Evolutionary conservation across 2,888 invertebrate species (phyloP).

Genomic region (Seira ritae): DNA sequence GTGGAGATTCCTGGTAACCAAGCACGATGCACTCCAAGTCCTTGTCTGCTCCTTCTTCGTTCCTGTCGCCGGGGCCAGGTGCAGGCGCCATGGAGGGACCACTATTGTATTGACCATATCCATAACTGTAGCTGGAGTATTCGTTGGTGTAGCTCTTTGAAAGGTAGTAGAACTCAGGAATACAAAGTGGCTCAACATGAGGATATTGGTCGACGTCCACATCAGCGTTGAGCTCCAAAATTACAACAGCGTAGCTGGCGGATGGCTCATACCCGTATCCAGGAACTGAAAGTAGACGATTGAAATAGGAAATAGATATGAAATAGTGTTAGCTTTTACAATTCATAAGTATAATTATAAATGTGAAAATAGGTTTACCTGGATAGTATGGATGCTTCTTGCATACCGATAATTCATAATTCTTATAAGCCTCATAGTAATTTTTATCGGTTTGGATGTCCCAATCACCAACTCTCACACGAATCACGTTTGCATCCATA

Average conservation of each 20-base stretch:
- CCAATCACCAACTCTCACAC: conserved; percentile 71
- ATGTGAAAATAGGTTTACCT: conserved; percentile 59
- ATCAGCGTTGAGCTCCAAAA: conserved; percentile 70
- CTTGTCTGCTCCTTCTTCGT: conserved; percentile 69
- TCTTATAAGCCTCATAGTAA: conserved; percentile 71
- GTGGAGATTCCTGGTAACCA: conserved; percentile 70
- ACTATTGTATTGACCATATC: conserved; percentile 62
- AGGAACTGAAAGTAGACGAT: conserved; percentile 61
- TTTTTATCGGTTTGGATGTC: conserved; percentile 71
- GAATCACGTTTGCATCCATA: conserved; percentile 59
- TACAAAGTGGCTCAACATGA: conserved; percentile 70
- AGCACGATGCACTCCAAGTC: conserved; percentile 71
- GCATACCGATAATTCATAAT: conserved; percentile 70
- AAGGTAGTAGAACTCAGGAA: conserved; percentile 71
- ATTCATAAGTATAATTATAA: not conserved
- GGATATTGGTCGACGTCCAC: conserved; percentile 72
- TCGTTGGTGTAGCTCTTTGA: conserved; percentile 70
- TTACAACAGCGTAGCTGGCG: conserved; percentile 70
- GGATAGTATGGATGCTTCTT: conserved; percentile 72
- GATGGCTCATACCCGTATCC: conserved; percentile 61
- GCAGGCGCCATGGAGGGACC: not conserved
- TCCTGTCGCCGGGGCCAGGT: conserved; percentile 48
- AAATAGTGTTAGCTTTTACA: not conserved
- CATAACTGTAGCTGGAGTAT: conserved; percentile 60
- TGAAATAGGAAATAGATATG: conserved; percentile 4